A percentile compares a stretch with the other conserved stretches of the same genome.
phyloP scores from a whole-genome alignment of 2,797 vertebrate genomes.

The Numenius phaeopus region DNA sequence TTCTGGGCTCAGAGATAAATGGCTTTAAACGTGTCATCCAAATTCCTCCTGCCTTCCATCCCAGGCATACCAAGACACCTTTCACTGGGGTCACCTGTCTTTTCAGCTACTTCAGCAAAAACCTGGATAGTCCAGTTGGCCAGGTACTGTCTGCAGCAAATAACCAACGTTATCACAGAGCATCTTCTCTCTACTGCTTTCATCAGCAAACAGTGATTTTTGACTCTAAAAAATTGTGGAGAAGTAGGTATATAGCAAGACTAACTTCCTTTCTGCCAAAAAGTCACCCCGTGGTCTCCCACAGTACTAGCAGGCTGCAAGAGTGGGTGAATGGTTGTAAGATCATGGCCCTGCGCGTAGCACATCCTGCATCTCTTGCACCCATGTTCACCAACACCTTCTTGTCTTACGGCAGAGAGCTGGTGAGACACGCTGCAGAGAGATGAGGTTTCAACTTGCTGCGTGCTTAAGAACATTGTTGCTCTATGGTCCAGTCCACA shows the following conservation, averaged over 20 bases:
- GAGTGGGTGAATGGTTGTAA: background rate
- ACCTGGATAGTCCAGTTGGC: background rate
- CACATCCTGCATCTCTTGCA: background rate
- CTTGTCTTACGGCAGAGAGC: background rate
- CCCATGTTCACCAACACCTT: background rate
- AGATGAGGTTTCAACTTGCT: background rate
- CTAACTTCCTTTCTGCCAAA: background rate
- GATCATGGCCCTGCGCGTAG: no score
- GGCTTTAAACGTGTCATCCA: background rate
- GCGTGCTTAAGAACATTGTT: accelerated
- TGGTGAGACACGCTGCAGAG: background rate
- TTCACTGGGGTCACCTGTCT: background rate
- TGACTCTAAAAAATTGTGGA: background rate
- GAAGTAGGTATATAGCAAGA: background rate
- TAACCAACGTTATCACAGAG: background rate
- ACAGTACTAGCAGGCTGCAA: background rate
- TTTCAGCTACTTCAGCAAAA: background rate
- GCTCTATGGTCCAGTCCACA: background rate
- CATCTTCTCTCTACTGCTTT: background rate
- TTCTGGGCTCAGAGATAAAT: conserved; percentile 11
- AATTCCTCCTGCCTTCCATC: background rate
- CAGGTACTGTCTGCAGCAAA: background rate
- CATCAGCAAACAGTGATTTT: background rate
- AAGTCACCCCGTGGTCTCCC: background rate
- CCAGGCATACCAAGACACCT: background rate